These are phyloP conservation scores for Mellivora capensis DNA, from an alignment of 2,113 vertebrate species.

Conservation along the genomic window DNA sequence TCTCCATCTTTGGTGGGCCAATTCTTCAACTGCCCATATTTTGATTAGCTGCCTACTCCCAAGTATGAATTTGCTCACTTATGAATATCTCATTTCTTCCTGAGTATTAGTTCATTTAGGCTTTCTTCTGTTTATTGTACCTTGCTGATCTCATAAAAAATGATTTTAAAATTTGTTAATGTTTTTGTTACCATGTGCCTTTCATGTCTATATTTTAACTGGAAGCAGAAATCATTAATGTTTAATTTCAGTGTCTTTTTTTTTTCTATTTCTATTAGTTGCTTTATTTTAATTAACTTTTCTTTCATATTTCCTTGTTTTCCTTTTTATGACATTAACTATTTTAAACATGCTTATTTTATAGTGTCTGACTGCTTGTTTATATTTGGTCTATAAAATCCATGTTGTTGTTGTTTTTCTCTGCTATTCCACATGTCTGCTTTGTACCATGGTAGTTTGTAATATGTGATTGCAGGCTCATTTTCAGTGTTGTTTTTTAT, in stretches of 20 bases:
- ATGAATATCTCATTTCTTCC: background rate
- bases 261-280: background rate
- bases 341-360: background rate
- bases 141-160: background rate
- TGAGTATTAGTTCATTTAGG: background rate
- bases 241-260: background rate
- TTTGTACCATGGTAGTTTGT: background rate
- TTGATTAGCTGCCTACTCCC: background rate
- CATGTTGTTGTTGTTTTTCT: background rate
- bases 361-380: background rate
- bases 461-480: background rate
- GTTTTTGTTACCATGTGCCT: background rate
- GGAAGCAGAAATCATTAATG: slow-evolving; percentile 17
- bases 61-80: background rate
- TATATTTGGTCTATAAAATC: background rate
- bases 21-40: background rate
- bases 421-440: background rate
- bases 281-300: background rate
- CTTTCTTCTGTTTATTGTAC: background rate
- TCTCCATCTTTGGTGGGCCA: background rate
- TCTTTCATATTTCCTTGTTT: background rate
- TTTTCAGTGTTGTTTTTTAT: background rate
- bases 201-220: background rate
- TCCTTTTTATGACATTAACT: background rate
- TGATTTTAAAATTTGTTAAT: background rate